phyloP scores from a whole-genome alignment of 2,113 vertebrate genomes.

The Neofelis nebulosa region DNA sequence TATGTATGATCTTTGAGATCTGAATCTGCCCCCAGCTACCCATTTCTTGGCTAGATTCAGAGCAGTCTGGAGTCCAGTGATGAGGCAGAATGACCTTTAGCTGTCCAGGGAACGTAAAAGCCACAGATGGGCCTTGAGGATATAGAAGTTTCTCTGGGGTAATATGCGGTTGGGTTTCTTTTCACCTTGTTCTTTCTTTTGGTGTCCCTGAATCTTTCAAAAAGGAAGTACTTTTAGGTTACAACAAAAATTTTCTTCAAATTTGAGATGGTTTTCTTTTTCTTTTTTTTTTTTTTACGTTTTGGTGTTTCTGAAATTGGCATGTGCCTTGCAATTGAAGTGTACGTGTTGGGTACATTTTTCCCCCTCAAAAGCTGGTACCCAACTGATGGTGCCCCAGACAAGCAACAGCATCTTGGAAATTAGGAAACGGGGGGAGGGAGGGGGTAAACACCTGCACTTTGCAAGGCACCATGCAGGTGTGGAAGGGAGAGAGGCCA shows the following conservation, averaged over 20 bases:
- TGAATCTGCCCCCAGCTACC: not conserved
- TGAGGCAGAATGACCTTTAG: not conserved
- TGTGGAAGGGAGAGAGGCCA: not conserved
- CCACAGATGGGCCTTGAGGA: not conserved
- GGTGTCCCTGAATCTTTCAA: not conserved
- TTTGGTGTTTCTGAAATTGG: not conserved
- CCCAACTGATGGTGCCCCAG: not conserved
- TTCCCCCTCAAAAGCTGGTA: not conserved
- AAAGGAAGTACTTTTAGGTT: not conserved
- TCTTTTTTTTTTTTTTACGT: not conserved
- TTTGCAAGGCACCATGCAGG: not conserved
- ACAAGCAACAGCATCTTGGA: not conserved
- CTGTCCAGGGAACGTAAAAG: not conserved
- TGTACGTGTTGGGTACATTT: not conserved
- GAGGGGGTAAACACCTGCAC: not conserved
- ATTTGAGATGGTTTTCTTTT: not conserved
- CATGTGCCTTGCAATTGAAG: not conserved
- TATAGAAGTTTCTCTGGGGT: not conserved
- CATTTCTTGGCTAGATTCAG: not conserved
- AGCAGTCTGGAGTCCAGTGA: not conserved
- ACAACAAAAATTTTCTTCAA: not conserved
- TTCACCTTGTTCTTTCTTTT: not conserved
- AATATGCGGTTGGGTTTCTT: not conserved
- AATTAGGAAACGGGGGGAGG: not conserved
- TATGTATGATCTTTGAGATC: not conserved